phyloP scores from a whole-genome alignment of 2,888 invertebrate species.

The Mythimna loreyi region DNA sequence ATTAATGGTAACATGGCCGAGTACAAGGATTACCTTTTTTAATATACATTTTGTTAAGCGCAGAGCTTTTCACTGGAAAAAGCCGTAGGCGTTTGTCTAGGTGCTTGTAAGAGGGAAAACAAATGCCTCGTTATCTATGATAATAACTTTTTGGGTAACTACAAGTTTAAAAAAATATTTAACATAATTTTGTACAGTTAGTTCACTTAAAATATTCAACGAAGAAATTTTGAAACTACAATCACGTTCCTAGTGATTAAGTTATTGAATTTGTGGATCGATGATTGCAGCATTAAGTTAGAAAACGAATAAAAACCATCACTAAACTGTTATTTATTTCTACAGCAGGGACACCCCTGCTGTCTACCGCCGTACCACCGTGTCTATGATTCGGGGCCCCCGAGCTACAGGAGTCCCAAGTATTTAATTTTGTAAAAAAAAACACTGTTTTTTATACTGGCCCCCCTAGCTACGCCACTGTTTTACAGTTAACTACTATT shows the following conservation, averaged over 20 bases:
- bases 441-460: too few relatives aligned
- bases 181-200: not conserved
- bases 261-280: not conserved
- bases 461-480: too few relatives aligned
- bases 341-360: too few relatives aligned
- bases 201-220: not conserved
- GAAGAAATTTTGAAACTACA: not conserved
- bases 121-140: not conserved
- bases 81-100: not conserved
- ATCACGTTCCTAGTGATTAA: not conserved
- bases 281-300: not conserved
- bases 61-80: not conserved
- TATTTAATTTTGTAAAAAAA: too few relatives aligned
- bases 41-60: not conserved
- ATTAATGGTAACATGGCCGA: not conserved
- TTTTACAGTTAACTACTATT: too few relatives aligned
- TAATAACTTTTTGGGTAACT: not conserved
- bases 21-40: too few relatives aligned
- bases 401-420: too few relatives aligned
- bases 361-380: too few relatives aligned
- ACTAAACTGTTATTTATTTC: too few relatives aligned
- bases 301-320: not conserved
- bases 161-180: not conserved
- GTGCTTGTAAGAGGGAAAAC: not conserved
- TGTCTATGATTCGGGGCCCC: too few relatives aligned